Evolutionary conservation across 2,797 vertebrate species (phyloP), one percentile per base, ranked within the genome.

Genomic region (Trachops cirrhosus): DNA sequence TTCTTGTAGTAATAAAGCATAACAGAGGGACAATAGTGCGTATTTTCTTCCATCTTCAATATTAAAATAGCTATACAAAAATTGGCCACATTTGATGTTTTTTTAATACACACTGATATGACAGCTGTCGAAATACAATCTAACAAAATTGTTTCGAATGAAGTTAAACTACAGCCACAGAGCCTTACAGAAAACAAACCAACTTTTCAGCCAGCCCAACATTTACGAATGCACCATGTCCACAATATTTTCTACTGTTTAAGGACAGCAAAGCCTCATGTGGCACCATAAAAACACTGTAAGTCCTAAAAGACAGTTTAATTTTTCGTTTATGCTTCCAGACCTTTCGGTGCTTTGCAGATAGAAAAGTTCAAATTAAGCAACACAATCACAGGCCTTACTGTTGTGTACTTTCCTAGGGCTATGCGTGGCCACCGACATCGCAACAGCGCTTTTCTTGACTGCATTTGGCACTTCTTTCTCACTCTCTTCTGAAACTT

Each of bases 401-500:
- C 62, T 48, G 70, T 59, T 88, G 80, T 26, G 89, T 73, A n/a
- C 39, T 89, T 88, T 82, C 41, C 34, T 34, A 50, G n/a, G 1
- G 10, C 18, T 86, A 73, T 44, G 91, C 57, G 57, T 73, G 48
- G 59, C 70, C 52, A 93, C 21, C 52, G 75, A 78, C 22, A 95
- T 57, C 59, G 85, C 19, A 59, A 26, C 22, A 67, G 62, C 24
- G 10, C 57, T 59, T 59, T 5, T 39, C 32, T 59, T 46, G 73
- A 52, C 70, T 79, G 88, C 87, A 54, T 90, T 92, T 24, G 74
- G 44, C 90, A 62, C 44, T 93, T 90, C 74, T 48, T 86, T 71
- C 39, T 68, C 77, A 59, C 2, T 94, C 15, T 71, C 71, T 87
- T 82, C 39, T 85, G 39, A 92, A 90, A 85, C 9, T 85, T 85